Evolutionary conservation across 2,113 vertebrate genomes (phyloP), one percentile per base, ranked within the genome.

Genomic region (Erythrocebus patas): DNA sequence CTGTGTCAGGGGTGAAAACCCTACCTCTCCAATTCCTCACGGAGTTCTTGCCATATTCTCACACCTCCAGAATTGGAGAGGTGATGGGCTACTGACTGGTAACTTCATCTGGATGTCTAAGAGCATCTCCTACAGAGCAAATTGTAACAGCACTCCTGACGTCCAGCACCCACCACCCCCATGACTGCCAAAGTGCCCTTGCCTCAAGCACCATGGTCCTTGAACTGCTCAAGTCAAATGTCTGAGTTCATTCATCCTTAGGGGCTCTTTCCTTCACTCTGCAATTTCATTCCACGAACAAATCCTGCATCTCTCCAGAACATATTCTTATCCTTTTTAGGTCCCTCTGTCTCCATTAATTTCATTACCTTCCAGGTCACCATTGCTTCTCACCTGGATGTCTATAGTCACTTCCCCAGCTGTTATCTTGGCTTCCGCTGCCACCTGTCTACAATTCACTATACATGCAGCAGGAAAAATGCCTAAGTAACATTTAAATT

Each of bases 11-110:
- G 35, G 22, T 4, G 6, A 4, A 3, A 13, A 11, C 0, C 35
- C 2, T 3, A 27, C 14, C 0, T 55, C 35, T 76, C 23, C 0
- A 18, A 1, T 3, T n/a, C 16, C 66, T n/a, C 10, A 0, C 7
- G 16, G 23, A 13, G 38, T 4, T 57, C 43, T 13, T 3, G 22
- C 1, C 14, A 1, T 22, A 3, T 25, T 23, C 20, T 78, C 61
- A 50, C 59, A 20, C 18, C 30, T 66, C 6, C 12, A 8, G 13
- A 20, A 10, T 6, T 16, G 0, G 1, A 40, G 52, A 20, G 8
- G 12, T 2, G 11, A 22, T 3, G 35, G 8, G 6, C 16, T 38
- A 2, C 52, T 18, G 64, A 18, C 16, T 20, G 9, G 30, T 23
- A 13, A 43, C 13, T 40, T 13, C 55, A n/a, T 0, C n/a, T 20